These are phyloP conservation scores for Prinia subflava DNA, from an alignment of 2,113 vertebrate species.

Conservation along the genomic window DNA sequence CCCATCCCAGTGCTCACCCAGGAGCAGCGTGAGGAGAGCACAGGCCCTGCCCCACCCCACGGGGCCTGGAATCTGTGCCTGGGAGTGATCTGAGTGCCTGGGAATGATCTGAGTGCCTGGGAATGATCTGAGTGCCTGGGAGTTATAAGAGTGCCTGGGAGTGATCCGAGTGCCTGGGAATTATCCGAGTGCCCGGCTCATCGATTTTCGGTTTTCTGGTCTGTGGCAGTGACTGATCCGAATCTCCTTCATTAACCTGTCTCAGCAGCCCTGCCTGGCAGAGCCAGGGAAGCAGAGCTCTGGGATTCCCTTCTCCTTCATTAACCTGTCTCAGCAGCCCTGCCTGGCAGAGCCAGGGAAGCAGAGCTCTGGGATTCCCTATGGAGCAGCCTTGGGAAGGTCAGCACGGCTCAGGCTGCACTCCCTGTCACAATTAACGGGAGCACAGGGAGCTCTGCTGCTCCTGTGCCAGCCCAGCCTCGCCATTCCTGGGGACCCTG, in stretches of 20 bases:
- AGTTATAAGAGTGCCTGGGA: too few relatives aligned
- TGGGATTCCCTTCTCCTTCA: not conserved
- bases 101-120: not conserved
- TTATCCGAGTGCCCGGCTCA: not conserved
- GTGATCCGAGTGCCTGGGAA: not conserved
- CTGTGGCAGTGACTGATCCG: not conserved
- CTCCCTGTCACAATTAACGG: not conserved
- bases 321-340: constrained; percentile 11
- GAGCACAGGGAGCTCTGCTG: not conserved
- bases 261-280: not conserved
- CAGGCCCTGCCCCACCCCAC: not conserved
- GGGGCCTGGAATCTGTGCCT: not conserved
- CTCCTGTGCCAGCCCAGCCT: not conserved
- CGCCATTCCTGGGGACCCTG: rapidly evolving
- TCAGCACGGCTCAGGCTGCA: rapidly evolving
- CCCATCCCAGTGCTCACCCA: not conserved
- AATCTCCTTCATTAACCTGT: not conserved
- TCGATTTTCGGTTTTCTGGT: constrained; percentile 18
- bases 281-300: not conserved
- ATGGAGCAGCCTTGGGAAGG: not conserved
- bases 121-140: not conserved
- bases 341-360: not conserved
- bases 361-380: not conserved
- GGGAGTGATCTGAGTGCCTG: not conserved
- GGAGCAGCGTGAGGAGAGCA: not conserved